Evolutionary conservation across 2,888 invertebrate genomes (phyloP).

Genomic region (Chrysomela aeneicollis): DNA sequence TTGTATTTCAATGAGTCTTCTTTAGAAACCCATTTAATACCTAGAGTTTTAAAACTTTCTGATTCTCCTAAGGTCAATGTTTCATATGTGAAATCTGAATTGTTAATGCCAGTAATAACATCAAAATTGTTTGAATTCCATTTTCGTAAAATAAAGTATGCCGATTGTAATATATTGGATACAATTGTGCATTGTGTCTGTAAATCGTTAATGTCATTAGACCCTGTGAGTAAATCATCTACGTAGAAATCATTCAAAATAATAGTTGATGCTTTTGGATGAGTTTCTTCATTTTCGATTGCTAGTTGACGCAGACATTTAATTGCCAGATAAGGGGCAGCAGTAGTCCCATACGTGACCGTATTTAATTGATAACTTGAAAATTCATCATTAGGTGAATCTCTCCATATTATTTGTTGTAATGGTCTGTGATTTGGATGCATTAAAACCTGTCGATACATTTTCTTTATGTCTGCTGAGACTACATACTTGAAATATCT

Average conservation of each 20-base stretch:
- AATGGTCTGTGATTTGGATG: conserved; percentile 15
- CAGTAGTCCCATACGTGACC: too few relatives aligned
- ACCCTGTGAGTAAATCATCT: conserved; percentile 22
- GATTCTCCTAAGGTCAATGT: conserved; percentile 3
- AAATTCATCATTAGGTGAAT: conserved; percentile 13
- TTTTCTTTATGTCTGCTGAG: conserved; percentile 22
- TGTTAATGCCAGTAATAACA: neutral
- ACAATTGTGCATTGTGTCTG: conserved; percentile 1
- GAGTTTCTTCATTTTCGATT: neutral
- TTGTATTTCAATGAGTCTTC: conserved; percentile 2
- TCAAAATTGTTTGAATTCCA: conserved; percentile 19
- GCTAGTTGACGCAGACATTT: conserved; percentile 21
- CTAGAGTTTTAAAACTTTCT: conserved; percentile 18
- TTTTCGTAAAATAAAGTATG: conserved; percentile 18
- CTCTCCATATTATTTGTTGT: conserved; percentile 25
- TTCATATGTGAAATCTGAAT: neutral
- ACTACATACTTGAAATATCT: conserved; percentile 27
- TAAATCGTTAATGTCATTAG: conserved; percentile 13
- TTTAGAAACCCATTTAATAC: neutral
- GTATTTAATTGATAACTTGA: conserved; percentile 20
- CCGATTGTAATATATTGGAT: conserved; percentile 16
- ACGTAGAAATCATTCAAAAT: conserved; percentile 22
- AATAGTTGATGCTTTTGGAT: conserved; percentile 13
- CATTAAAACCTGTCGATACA: conserved; percentile 20
- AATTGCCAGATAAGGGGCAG: conserved; percentile 25